phyloP scores from a whole-genome alignment of 53 echinoderm and acorn worm genomes.

The Zoroaster sp. region DNA sequence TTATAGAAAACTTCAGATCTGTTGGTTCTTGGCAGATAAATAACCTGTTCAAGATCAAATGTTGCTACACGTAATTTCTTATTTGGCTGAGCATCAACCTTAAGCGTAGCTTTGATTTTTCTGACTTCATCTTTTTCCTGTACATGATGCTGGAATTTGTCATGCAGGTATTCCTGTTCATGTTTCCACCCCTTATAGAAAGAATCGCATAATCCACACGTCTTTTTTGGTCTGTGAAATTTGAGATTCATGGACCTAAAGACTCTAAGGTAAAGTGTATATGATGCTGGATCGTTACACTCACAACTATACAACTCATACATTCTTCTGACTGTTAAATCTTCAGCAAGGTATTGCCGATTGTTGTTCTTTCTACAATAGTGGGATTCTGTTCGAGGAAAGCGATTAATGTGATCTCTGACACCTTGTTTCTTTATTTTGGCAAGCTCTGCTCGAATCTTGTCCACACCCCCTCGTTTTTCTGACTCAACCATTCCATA shows the following conservation, averaged over 20 bases:
- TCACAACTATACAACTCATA: too few species aligned
- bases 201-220: slow-evolving; percentile 38
- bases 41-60: slow-evolving; percentile 61
- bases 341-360: background rate
- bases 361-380: slow-evolving; percentile 5
- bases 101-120: slow-evolving; percentile 24
- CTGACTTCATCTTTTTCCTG: slow-evolving; percentile 39
- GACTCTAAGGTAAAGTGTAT: slow-evolving; percentile 8
- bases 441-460: background rate
- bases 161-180: slow-evolving; percentile 1
- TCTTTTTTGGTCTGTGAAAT: slow-evolving; percentile 57
- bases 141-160: background rate
- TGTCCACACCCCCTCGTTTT: background rate
- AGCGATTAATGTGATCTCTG: background rate
- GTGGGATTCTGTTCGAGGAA: background rate
- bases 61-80: slow-evolving; percentile 6
- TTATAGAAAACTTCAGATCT: slow-evolving; percentile 55
- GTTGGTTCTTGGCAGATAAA: slow-evolving; percentile 52
- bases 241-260: slow-evolving; percentile 31
- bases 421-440: background rate
- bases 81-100: background rate
- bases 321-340: background rate
- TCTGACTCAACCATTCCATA: background rate
- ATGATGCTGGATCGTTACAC: background rate
- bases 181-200: background rate